Conservation (phyloP, 2,888 invertebrate species). For the Phlogophora meticulosa region DNA sequence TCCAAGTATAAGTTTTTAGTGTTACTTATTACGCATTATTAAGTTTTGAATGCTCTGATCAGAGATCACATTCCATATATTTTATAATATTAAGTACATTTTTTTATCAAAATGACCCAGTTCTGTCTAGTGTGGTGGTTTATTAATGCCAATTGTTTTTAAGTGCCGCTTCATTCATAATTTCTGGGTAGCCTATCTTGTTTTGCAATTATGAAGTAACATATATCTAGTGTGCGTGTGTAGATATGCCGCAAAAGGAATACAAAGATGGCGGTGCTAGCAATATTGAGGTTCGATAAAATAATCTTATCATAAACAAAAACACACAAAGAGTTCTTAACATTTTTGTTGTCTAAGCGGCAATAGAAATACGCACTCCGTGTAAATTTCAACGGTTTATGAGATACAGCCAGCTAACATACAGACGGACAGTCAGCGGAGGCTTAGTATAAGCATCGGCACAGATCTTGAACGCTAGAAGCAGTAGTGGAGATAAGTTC, state of each 20-base stretch:
- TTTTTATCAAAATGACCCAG: conserved; percentile 45
- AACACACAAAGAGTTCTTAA: too few relatives aligned
- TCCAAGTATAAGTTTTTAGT: too few relatives aligned
- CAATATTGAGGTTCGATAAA: too few relatives aligned
- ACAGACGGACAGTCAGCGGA: too few relatives aligned
- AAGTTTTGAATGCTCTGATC: background rate
- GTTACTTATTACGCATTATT: background rate
- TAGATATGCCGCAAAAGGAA: background rate
- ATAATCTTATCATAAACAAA: background rate
- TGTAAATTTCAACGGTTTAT: too few relatives aligned
- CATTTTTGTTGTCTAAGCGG: too few relatives aligned
- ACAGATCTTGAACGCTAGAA: too few relatives aligned
- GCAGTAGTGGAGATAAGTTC: too few relatives aligned
- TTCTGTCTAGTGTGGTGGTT: conserved; percentile 12
- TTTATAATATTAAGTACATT: conserved; percentile 3
- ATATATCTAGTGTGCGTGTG: background rate
- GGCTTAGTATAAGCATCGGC: too few relatives aligned
- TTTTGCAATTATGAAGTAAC: conserved; percentile 24
- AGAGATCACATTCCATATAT: background rate
- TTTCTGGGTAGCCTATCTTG: conserved; percentile 8
- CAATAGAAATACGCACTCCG: too few relatives aligned
- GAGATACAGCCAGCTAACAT: too few relatives aligned
- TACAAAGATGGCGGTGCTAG: too few relatives aligned
- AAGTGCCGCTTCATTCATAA: conserved; percentile 37
- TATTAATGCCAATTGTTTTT: conserved; percentile 27